Base-by-base conservation (phyloP, 2,888 invertebrate genomes). In the Himalopsyche anomala region DNA sequence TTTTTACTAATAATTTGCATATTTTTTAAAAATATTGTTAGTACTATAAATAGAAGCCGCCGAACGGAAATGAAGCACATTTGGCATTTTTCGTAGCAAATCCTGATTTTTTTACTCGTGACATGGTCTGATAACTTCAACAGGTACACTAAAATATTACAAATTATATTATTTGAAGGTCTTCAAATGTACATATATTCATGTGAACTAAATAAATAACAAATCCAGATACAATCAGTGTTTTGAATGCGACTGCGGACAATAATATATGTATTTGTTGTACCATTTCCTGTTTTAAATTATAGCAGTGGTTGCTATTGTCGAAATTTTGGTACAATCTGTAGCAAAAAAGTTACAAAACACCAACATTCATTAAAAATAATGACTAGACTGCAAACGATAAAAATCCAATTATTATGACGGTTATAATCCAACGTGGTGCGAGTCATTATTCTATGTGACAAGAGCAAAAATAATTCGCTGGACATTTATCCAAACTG, bases 381-480 rank as follows among this genome's bases (percentile, higher is more conserved):
- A 69, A 36, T 69, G 28, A 69, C 69, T 28, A 56, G 11, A 19
- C 19, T 17, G 28, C 9, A 69, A 69, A 69, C 69, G n/a, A 38
- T 38, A 74, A 12, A 74, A 74, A 74, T 74, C 74, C 28, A 36
- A 9, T 74, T 74, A 74, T 74, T 74, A 74, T 36, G 74, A 12
- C 74, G 38, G 28, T 74, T 74, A 74, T 62, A 62, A 19, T 36
- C 11, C 15, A 36, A 12, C 74, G 74, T 36, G 74, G 12, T 74
- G 36, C 36, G 51, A 51, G 51, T 15, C 3, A 51, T 62, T 62
- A 19, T 74, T 74, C 38, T 74, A 74, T 38, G 74, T 38, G 74
- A 74, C 74, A 74, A 74, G 74, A 74, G 74, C 74, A 74, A 74
- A 74, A 74, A 74, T 74, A 74, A 74, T 74, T 74, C 38, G 15